Percentiles rank a stretch among this genome's conserved stretches.
Conservation (phyloP, 2,113 vertebrate genomes). For the Paradoxurus hermaphroditus region DNA sequence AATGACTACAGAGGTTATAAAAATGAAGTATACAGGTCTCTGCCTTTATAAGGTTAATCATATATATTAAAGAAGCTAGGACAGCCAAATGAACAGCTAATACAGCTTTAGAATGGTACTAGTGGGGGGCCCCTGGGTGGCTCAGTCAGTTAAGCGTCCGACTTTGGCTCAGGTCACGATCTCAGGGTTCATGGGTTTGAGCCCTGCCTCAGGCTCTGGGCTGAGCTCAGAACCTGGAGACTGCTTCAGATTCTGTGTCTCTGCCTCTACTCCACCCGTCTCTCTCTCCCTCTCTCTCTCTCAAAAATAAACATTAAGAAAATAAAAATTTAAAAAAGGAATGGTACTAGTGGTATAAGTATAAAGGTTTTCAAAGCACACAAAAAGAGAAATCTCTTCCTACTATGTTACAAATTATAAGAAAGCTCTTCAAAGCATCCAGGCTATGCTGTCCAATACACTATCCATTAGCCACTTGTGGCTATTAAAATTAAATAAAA, state of each 20-base stretch:
- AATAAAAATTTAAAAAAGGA: neutral
- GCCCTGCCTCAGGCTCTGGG: too few relatives aligned
- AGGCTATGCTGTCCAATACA: neutral
- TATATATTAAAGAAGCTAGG: neutral
- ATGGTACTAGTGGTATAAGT: neutral
- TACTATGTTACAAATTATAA: neutral
- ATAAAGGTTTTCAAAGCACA: neutral
- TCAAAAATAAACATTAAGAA: too few relatives aligned
- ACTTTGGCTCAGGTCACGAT: too few relatives aligned
- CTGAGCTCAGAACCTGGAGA: too few relatives aligned
- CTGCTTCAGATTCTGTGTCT: too few relatives aligned
- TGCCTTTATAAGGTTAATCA: neutral
- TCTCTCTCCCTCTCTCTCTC: too few relatives aligned
- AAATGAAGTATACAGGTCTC: neutral
- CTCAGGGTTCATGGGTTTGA: too few relatives aligned
- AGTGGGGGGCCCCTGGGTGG: too few relatives aligned
- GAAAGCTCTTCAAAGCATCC: conserved; percentile 12
- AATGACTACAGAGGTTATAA: neutral
- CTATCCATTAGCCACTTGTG: neutral
- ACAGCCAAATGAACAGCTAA: neutral
- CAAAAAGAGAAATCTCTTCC: neutral
- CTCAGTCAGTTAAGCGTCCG: too few relatives aligned
- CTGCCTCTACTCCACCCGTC: too few relatives aligned
- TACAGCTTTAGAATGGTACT: neutral
- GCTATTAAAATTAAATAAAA: conserved; percentile 6